These are phyloP conservation scores for Tanypteryx hageni DNA, from an alignment of 2,888 invertebrate genomes.

Conservation along the genomic window DNA sequence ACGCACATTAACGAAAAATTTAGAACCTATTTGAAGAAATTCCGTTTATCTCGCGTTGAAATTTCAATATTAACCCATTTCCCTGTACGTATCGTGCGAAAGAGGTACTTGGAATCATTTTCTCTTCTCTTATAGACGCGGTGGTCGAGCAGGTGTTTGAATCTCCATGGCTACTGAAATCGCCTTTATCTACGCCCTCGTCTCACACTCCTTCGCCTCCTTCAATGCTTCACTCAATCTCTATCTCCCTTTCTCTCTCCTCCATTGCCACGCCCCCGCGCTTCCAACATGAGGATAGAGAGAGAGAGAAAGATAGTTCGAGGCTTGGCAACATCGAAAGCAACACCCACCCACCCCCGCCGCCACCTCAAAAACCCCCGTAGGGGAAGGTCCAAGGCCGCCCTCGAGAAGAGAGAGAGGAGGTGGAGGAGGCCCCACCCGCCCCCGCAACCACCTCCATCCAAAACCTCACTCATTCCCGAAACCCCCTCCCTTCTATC, in stretches of 20 bases:
- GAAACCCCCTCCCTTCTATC: background rate
- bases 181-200: slow-evolving; percentile 19
- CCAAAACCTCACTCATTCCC: background rate
- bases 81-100: background rate
- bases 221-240: background rate
- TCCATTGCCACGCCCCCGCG: slow-evolving; percentile 49
- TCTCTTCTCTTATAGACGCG: background rate
- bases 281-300: background rate
- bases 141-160: slow-evolving; percentile 2
- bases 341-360: slow-evolving; percentile 49
- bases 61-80: background rate
- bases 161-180: background rate
- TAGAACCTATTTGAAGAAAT: too few relatives aligned
- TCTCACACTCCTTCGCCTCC: slow-evolving; percentile 15
- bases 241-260: background rate
- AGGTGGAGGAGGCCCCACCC: slow-evolving; percentile 22
- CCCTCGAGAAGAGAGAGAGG: background rate
- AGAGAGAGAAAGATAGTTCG: background rate
- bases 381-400: slow-evolving; percentile 58
- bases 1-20: too few relatives aligned
- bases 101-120: background rate
- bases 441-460: slow-evolving; percentile 46
- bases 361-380: slow-evolving; percentile 31
- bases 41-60: background rate
- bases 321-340: slow-evolving; percentile 57